A percentile compares a stretch with the other conserved stretches of the same genome.
These are phyloP conservation scores for Xenopus tropicalis DNA, from an alignment of 2,113 vertebrate genomes.

Conservation along the genomic window DNA sequence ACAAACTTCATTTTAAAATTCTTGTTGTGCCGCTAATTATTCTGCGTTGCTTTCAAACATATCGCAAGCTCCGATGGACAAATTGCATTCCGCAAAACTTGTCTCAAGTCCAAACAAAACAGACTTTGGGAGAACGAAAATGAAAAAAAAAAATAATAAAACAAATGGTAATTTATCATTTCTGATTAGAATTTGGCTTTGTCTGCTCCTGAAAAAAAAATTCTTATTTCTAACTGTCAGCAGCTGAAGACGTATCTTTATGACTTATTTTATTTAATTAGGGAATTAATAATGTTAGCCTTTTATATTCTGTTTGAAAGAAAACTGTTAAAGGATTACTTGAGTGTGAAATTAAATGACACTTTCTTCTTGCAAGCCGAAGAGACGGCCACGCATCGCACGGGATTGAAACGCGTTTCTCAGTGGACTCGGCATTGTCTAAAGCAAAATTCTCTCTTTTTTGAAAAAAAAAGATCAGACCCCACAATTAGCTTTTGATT, in stretches of 20 bases:
- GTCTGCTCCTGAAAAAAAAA: constrained; percentile 54
- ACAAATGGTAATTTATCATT: constrained; percentile 54
- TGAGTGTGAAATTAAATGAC: constrained; percentile 70
- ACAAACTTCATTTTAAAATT: no score
- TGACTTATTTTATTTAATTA: constrained; percentile 61
- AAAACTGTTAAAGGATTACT: constrained; percentile 65
- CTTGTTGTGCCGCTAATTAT: no score
- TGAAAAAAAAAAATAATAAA: constrained; percentile 35
- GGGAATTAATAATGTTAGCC: constrained; percentile 58
- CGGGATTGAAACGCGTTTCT: constrained; percentile 52
- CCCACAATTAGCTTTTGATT: constrained; percentile 46
- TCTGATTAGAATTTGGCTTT: constrained; percentile 53
- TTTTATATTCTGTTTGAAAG: constrained; percentile 61
- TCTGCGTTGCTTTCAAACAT: no score
- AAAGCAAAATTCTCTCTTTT: constrained; percentile 18
- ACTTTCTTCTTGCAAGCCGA: constrained; percentile 61
- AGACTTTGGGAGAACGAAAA: constrained; percentile 37
- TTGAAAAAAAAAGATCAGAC: constrained; percentile 51
- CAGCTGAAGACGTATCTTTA: constrained; percentile 57
- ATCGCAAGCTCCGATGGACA: no score
- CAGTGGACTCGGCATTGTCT: constrained; percentile 51
- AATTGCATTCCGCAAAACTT: constrained; percentile 2
- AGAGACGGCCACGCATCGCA: constrained; percentile 49
- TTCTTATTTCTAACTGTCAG: constrained; percentile 49
- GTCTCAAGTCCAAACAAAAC: constrained; percentile 46